Base-by-base conservation (phyloP, 2,113 vertebrate genomes). In the Platichthys stellatus region DNA sequence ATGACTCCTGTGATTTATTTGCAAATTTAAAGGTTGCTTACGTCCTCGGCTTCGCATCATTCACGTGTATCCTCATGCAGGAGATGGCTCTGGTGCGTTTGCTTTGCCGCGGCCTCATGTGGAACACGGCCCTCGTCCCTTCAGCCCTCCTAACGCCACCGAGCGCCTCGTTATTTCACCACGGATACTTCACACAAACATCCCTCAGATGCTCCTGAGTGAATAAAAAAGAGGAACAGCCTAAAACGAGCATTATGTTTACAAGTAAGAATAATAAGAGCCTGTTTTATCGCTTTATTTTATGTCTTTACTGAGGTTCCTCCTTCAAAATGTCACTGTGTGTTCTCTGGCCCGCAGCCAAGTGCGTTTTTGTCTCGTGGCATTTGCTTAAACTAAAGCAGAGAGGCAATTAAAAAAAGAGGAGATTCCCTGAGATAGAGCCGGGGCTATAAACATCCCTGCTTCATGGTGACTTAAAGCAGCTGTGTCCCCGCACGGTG, bases 401-500 rank as follows among this genome's bases (percentile, higher is more conserved):
- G 69, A 67, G 47, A 56, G 5, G 38, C n/a, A 69, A 61, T 79
- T 64, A 10, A 5, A 28, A 57, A 63, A 8, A 38, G 47, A 28
- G 0, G 21, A 49, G 12, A 69, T 63, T 45, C 45, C 51, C 31
- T 64, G 64, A 79, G n/a, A 45, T 14, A 24, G 3, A 60, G 45
- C 4, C 4, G 9, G 9, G 10, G 0, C 24, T 66, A 26, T 38
- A 38, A 64, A 24, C 21, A 54, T 58, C 45, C 60, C 68, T 12
- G 60, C 47, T 69, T 63, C 28, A 61, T 20, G 31, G 2, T 43
- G 60, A 56, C 35, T 28, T 40, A 66, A 66, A 66, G n/a, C 18
- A 56, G 71, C 49, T 45, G n/a, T 23, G 65, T n/a, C n/a, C 65
- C 65, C 69, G 56, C 65, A 83, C 69, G 51, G 26, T 77, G 35